Conservation (phyloP, 2,113 vertebrate genomes). For the Catharus minimus region DNA sequence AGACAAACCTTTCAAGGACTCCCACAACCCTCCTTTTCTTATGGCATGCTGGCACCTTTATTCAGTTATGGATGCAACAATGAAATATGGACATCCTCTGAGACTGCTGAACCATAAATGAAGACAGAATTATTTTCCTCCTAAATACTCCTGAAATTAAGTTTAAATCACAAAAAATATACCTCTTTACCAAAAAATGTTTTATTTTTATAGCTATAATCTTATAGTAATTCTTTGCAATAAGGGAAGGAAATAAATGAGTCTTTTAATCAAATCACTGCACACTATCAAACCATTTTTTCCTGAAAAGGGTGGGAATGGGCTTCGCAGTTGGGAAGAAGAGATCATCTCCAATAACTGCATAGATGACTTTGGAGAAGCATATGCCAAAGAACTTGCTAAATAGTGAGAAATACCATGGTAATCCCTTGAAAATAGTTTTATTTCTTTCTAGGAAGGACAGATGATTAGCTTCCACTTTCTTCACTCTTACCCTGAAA, state of each 20-base stretch:
- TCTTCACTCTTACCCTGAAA: neutral
- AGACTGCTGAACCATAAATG: neutral
- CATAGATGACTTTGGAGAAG: neutral
- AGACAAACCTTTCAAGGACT: conserved; percentile 18
- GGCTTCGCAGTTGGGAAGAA: neutral
- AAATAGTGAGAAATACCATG: neutral
- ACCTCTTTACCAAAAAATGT: neutral
- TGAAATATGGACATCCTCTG: neutral
- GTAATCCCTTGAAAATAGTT: neutral
- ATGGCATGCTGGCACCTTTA: neutral
- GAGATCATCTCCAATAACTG: neutral
- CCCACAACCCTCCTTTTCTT: neutral
- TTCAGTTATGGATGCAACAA: conserved; percentile 20
- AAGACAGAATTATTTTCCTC: neutral
- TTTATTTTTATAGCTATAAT: neutral
- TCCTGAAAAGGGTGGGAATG: neutral
- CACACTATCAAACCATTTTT: neutral
- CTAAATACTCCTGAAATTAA: neutral
- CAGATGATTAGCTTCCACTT: neutral
- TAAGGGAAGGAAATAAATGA: neutral
- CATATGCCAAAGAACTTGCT: neutral
- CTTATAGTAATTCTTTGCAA: neutral
- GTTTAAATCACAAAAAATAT: neutral
- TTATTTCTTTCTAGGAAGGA: neutral
- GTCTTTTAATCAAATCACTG: neutral